phyloP scores from a whole-genome alignment of 2,113 vertebrate species.

The Nipponia nippon region DNA sequence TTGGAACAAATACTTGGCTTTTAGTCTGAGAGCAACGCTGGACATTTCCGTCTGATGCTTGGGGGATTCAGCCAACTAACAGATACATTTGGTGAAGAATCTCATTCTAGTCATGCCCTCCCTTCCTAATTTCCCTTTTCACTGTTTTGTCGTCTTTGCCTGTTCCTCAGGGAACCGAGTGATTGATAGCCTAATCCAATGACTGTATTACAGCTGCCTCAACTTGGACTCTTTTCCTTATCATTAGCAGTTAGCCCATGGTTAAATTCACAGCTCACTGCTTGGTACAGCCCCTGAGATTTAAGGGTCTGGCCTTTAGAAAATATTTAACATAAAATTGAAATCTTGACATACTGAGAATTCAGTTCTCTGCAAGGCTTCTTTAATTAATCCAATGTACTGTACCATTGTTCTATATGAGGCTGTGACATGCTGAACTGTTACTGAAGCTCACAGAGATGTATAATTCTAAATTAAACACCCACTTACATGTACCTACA shows the following conservation, averaged over 20 bases:
- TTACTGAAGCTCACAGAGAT: conserved; percentile 73
- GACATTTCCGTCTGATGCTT: conserved; percentile 53
- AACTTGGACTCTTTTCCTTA: conserved; percentile 83
- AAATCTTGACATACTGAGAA: conserved; percentile 88
- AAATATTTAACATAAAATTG: conserved; percentile 94
- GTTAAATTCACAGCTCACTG: conserved; percentile 89
- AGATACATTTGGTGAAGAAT: conserved; percentile 74
- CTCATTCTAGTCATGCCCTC: conserved; percentile 80
- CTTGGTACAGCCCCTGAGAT: conserved; percentile 87
- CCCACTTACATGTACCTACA: conserved; percentile 62
- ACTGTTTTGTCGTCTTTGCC: conserved; percentile 80
- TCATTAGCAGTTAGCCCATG: conserved; percentile 93
- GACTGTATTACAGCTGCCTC: conserved; percentile 84
- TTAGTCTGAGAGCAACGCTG: conserved; percentile 43
- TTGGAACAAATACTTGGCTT: conserved; percentile 49
- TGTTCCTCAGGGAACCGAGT: conserved; percentile 77
- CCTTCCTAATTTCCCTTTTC: conserved; percentile 81
- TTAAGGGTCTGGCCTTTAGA: conserved; percentile 90
- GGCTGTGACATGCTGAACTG: conserved; percentile 74
- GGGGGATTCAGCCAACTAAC: conserved; percentile 62
- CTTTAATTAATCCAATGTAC: conserved; percentile 87
- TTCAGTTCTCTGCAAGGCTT: conserved; percentile 80
- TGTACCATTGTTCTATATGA: conserved; percentile 75
- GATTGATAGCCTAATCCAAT: conserved; percentile 90
- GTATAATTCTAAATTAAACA: conserved; percentile 79